Evolutionary conservation across 35 echinoderm and acorn worm genomes (phyloP).

Genomic region (Eucidaris tribuloides): DNA sequence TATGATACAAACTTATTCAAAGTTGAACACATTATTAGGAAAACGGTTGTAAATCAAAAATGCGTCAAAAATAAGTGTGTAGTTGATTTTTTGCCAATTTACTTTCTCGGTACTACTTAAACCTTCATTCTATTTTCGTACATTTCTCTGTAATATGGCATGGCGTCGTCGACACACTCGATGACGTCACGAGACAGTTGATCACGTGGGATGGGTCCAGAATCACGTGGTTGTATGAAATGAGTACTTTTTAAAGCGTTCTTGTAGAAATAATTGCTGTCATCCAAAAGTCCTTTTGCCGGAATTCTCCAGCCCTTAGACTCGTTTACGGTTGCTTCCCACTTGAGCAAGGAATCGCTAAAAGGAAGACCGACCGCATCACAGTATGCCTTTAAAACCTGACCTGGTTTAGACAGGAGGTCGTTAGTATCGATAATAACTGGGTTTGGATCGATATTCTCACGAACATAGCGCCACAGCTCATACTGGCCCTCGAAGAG

Average conservation of each 20-base stretch:
- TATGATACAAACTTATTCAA: too few species aligned
- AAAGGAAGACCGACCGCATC: constrained; percentile 32
- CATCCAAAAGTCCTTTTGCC: neutral
- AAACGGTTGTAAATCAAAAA: too few species aligned
- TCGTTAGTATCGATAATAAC: constrained; percentile 48
- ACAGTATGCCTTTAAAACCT: constrained; percentile 30
- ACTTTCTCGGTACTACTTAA: too few species aligned
- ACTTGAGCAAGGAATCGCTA: neutral
- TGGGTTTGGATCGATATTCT: constrained; percentile 6
- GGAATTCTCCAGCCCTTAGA: neutral
- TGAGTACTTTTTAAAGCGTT: neutral
- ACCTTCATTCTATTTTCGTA: neutral
- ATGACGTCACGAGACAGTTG: neutral
- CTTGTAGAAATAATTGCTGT: neutral
- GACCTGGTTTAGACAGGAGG: constrained; percentile 11
- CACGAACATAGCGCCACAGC: constrained; percentile 4
- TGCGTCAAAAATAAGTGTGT: too few species aligned
- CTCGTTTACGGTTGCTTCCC: constrained; percentile 4
- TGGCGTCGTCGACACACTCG: neutral
- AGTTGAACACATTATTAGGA: too few species aligned
- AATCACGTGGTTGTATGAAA: neutral
- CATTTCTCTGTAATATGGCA: constrained; percentile 16
- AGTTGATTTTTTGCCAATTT: too few species aligned
- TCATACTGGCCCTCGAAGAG: constrained; percentile 15
- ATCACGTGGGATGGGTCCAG: neutral